Percentiles rank a stretch among this genome's conserved stretches.
Conservation (phyloP, 2,797 vertebrate species). For the Perodicticus potto region DNA sequence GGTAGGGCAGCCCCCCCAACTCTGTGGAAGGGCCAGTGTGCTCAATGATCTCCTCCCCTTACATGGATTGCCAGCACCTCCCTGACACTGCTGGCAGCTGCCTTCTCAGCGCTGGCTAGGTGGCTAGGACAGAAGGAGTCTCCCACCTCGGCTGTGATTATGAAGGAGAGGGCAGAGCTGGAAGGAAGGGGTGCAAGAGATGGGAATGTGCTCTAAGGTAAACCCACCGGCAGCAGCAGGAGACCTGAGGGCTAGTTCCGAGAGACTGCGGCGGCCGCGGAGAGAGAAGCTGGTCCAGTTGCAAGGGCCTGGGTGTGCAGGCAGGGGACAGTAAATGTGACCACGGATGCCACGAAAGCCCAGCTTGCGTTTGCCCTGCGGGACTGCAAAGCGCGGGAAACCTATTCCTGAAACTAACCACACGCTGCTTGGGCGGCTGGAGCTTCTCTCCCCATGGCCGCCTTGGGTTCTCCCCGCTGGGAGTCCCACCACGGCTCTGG, state of each 20-base stretch:
- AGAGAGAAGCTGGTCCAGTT: not conserved
- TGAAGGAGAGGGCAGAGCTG: not conserved
- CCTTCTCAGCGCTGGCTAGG: not conserved
- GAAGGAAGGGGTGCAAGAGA: not conserved
- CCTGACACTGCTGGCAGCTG: not conserved
- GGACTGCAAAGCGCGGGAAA: conserved; percentile 19
- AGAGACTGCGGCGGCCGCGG: not conserved
- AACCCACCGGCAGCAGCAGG: not conserved
- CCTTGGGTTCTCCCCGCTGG: not conserved
- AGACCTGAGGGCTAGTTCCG: not conserved
- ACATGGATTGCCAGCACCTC: no score
- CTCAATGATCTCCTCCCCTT: no score
- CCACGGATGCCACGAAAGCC: not conserved
- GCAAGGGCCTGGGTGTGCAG: not conserved
- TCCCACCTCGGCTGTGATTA: not conserved
- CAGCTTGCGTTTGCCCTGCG: not conserved
- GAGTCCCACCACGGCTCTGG: not conserved
- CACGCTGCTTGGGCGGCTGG: fast-evolving
- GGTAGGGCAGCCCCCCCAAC: not conserved
- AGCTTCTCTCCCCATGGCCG: not conserved
- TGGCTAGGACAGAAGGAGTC: not conserved
- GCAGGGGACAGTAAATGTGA: not conserved
- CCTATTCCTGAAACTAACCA: not conserved
- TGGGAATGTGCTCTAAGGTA: not conserved
- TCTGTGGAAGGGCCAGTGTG: no score